Percentiles rank a stretch among this genome's conserved stretches.
phyloP scores from a whole-genome alignment of 2,888 invertebrate genomes.

The Hydrotaea diabolus region DNA sequence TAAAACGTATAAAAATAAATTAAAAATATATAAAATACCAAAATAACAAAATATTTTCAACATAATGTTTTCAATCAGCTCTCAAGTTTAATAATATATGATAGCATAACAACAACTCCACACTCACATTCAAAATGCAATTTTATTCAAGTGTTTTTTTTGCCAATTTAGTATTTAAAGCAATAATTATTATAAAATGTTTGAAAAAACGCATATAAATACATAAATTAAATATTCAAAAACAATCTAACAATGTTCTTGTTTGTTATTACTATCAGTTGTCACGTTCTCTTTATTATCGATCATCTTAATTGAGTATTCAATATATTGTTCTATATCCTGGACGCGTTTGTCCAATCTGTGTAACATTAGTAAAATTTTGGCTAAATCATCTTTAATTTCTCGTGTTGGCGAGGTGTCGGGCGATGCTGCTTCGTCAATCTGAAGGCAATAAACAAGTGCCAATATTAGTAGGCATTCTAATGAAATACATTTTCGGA shows the following conservation, averaged over 20 bases:
- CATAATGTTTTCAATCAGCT: constrained; percentile 12
- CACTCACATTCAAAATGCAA: constrained; percentile 14
- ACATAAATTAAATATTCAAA: constrained; percentile 36
- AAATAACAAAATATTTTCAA: not conserved
- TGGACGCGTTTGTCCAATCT: constrained; percentile 55
- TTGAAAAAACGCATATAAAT: constrained; percentile 32
- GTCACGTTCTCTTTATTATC: not conserved
- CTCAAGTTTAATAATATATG: constrained; percentile 21
- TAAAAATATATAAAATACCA: not conserved
- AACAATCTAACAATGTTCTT: not conserved
- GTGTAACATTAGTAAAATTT: constrained; percentile 60
- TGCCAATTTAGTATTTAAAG: constrained; percentile 42
- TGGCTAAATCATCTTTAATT: constrained; percentile 52
- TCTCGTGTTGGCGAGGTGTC: constrained; percentile 36
- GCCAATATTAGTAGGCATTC: not conserved
- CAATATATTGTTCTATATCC: constrained; percentile 53
- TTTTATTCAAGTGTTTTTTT: constrained; percentile 59
- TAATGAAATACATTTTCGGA: too few species aligned
- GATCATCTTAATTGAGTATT: not conserved
- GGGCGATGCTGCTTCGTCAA: not conserved
- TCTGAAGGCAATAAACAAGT: not conserved
- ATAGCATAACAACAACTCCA: not conserved
- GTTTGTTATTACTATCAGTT: not conserved
- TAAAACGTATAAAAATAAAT: not conserved
- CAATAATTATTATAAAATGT: constrained; percentile 31